Evolutionary conservation across 2,888 invertebrate genomes (phyloP).

Genomic region (Monoplex corrugatus): DNA sequence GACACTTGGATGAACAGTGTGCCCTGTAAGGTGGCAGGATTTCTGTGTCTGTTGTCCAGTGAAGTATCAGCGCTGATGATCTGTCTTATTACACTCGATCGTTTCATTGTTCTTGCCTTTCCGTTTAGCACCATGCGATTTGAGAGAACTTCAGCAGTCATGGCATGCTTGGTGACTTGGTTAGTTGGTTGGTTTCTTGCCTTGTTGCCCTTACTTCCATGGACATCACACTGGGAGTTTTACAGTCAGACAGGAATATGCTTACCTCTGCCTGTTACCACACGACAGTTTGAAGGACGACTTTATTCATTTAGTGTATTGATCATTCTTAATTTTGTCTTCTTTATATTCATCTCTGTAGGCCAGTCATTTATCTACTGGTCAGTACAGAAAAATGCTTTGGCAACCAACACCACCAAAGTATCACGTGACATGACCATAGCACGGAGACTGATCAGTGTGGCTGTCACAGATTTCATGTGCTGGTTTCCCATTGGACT

Average conservation of each 20-base stretch:
- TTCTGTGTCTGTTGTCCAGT: slow-evolving; percentile 81
- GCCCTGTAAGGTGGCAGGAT: slow-evolving; percentile 64
- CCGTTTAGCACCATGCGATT: slow-evolving; percentile 82
- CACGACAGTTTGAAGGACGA: slow-evolving; percentile 77
- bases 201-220: slow-evolving; percentile 72
- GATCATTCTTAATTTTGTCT: slow-evolving; percentile 74
- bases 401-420: background rate
- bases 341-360: slow-evolving; percentile 74
- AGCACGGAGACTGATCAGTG: background rate
- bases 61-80: slow-evolving; percentile 86
- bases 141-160: slow-evolving; percentile 62
- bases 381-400: slow-evolving; percentile 57
- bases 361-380: slow-evolving; percentile 78
- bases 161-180: slow-evolving; percentile 69
- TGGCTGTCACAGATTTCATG: slow-evolving; percentile 17
- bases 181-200: slow-evolving; percentile 70
- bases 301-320: slow-evolving; percentile 78
- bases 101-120: slow-evolving; percentile 85
- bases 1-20: slow-evolving; percentile 62
- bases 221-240: slow-evolving; percentile 67
- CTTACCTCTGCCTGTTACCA: slow-evolving; percentile 78
- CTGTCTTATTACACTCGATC: slow-evolving; percentile 85
- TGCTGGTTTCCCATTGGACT: slow-evolving; percentile 29
- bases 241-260: slow-evolving; percentile 76
- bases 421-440: slow-evolving; percentile 21